Conservation (phyloP, 1,140 invertebrate species). For the Heliconius himera region DNA sequence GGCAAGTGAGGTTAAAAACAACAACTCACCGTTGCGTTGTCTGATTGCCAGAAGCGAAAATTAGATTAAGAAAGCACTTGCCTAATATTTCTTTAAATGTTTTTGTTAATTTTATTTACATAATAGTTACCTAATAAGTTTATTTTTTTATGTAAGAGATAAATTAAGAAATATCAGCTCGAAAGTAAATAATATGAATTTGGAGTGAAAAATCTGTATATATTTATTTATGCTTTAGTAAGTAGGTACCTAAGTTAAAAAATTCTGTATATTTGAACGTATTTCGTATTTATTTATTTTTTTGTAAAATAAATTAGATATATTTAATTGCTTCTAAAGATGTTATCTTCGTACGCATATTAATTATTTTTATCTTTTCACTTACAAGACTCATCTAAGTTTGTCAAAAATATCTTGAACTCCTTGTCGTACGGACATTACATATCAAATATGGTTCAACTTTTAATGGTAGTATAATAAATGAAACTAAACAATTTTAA, state of each 20-base stretch:
- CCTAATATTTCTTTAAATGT: background rate
- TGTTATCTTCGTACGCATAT: too few species aligned
- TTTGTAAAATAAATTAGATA: too few species aligned
- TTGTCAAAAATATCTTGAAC: background rate
- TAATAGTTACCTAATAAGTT: too few species aligned
- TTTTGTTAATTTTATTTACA: background rate
- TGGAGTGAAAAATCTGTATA: too few species aligned
- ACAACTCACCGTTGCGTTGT: constrained; percentile 48
- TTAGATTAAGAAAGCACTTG: background rate
- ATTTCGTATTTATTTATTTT: too few species aligned
- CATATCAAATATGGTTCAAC: background rate
- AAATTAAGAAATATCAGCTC: too few species aligned
- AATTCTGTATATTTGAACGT: too few species aligned
- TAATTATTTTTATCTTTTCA: background rate
- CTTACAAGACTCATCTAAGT: background rate
- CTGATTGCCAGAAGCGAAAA: constrained; percentile 41
- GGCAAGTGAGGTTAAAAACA: constrained; percentile 77
- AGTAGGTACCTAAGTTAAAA: too few species aligned
- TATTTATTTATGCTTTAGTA: too few species aligned
- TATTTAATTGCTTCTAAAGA: too few species aligned
- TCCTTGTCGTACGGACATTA: background rate
- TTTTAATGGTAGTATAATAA: background rate
- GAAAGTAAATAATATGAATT: too few species aligned
- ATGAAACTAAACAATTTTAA: background rate
- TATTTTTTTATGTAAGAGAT: too few species aligned